phyloP scores from a whole-genome alignment of 1,140 invertebrate genomes.

The Cyphomyrmex costatus region DNA sequence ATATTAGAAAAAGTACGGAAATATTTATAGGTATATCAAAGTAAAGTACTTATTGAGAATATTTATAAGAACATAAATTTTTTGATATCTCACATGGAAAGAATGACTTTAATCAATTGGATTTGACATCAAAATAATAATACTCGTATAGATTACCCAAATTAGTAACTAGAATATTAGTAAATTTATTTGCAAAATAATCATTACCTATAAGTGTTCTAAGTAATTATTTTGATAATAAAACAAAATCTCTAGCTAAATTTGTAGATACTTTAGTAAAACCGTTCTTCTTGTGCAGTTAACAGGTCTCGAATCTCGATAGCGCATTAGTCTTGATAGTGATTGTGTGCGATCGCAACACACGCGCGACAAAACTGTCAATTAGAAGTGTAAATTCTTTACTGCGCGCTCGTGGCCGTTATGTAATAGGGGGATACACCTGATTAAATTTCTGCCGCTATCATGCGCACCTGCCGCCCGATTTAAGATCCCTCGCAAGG shows the following conservation, averaged over 20 bases:
- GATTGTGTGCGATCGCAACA: not conserved
- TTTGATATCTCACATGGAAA: no score
- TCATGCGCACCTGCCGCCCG: conserved; percentile 62
- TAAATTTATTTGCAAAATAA: no score
- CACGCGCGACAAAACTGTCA: conserved; percentile 48
- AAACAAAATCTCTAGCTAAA: no score
- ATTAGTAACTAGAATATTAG: no score
- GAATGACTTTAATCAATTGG: no score
- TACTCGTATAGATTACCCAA: no score
- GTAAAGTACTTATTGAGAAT: not conserved
- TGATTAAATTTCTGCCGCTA: conserved; percentile 66
- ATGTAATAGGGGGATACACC: conserved; percentile 38
- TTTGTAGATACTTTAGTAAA: no score
- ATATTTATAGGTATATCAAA: no score
- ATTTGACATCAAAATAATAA: no score
- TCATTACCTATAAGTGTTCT: no score
- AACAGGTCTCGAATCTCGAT: conserved; percentile 3
- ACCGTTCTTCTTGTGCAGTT: no score
- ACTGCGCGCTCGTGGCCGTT: conserved; percentile 50
- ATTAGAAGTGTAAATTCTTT: conserved; percentile 66
- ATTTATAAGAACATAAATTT: not conserved
- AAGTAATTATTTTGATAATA: no score
- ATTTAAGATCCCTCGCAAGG: conserved; percentile 70
- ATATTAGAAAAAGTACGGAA: not conserved
- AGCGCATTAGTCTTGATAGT: not conserved